Base-by-base conservation (phyloP, 2,797 vertebrate species). In the Pteronotus mesoamericanus region DNA sequence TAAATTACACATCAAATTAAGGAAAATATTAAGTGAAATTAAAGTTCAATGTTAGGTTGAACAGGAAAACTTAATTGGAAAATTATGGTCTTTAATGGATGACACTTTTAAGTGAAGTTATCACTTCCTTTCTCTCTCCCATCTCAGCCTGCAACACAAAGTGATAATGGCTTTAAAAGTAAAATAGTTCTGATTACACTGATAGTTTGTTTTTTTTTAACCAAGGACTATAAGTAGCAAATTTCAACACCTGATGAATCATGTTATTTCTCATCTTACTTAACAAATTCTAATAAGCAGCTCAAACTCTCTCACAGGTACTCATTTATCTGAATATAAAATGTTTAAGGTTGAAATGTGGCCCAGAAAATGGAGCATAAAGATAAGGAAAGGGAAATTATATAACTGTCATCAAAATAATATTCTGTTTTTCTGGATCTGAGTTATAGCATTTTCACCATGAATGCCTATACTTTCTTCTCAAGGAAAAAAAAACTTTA, bases 91-190 rank as follows among this genome's bases (percentile, higher is more conserved):
- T 64, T 82, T 92, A 64, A 88, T 61, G 29, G 90, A 86, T 93
- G 79, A 95, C 21, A 29, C 89, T 89, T 94, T 21, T 72, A 95
- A 93, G 78, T 95, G 86, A 92, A 77, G 59, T 95, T 97, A 80
- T 91, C 96, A 94, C 92, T 95, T 96, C 80, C 59, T 86, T 96
- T 92, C 48, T 96, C 89, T 75, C 86, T 94, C 55, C 53, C 46
- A 92, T 89, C 82, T 95, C 91, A 96, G 79, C 66, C 48, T 51
- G 77, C 69, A 90, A 79, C 53, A 84, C 42, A 80, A 85, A 95
- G 91, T 95, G 96, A 96, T 95, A 97, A 97, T 95, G 94, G 83
- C 92, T 91, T 94, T 89, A 95, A 94, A 97, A 96, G 90, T n/a
- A 94, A 97, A 86, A 83, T 92, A 77, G 34, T 89, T 94, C 94